Conservation (phyloP, 2,113 vertebrate genomes). For the Chamaetylas fuelleborni region DNA sequence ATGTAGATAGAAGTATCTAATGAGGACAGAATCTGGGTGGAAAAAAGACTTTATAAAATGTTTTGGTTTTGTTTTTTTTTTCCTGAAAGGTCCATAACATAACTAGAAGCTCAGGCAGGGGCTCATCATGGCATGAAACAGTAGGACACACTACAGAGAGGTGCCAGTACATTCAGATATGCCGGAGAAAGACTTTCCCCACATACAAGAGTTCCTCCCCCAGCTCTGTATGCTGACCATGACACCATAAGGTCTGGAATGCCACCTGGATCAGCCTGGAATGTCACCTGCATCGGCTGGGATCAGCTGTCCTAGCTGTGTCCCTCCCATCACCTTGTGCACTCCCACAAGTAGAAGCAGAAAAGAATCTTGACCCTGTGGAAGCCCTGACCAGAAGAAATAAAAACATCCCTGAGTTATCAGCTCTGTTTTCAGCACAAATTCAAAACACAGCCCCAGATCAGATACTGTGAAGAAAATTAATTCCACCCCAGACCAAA, state of each 20-base stretch:
- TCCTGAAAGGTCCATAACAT: background rate
- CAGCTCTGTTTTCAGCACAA: background rate
- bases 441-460: background rate
- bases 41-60: background rate
- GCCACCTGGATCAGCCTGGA: background rate
- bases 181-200: background rate
- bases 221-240: background rate
- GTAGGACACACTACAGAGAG: background rate
- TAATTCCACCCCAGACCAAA: background rate
- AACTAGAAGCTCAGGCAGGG: background rate
- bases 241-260: fast-evolving
- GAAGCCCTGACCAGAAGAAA: background rate
- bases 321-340: background rate
- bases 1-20: background rate
- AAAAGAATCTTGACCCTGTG: background rate
- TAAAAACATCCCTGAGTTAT: background rate
- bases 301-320: background rate
- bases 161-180: background rate
- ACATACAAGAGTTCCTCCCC: fast-evolving
- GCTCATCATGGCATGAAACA: too few relatives aligned
- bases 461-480: background rate
- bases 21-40: background rate
- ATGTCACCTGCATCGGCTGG: background rate
- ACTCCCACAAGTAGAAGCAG: background rate
- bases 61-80: background rate